Evolutionary conservation across 37 sponge, comb jelly and placozoan genomes (phyloP), one percentile per base, ranked within the genome.

Genomic region (Aphrocallistes beatrix): DNA sequence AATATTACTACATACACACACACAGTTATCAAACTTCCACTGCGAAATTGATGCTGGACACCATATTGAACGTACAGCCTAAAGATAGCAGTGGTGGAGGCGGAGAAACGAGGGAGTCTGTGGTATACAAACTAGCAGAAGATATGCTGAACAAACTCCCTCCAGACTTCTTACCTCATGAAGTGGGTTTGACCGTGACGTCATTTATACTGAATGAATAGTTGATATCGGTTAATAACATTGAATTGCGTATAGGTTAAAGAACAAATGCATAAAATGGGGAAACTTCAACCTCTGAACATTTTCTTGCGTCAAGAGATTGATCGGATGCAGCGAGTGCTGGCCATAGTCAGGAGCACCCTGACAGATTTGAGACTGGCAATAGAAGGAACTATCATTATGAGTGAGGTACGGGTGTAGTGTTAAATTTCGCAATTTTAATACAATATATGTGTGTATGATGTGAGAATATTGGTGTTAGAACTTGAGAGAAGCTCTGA

Each of bases 311-410:
- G 95, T 0, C 99, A 98, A 81, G 99, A 98, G 90, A 91, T 98
- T 23, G 99, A 98, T 84, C 89, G 99, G 28, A 98, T 98, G 99
- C 99, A 98, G 93, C 89, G 93, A 49, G 99, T 98, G 39, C 88
- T 98, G 49, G 82, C 39, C 19, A n/a, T 89, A 37, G 99, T 98
- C 1, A 82, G 94, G 16, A 50, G 25, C 37, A 94, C 96, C 13
- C 90, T 95, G 39, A 51, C 81, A 50, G 99, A 98, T 50, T 88
- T 98, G 37, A 87, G 92, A 84, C 90, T 98, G 36, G 99, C 99
- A 51, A 95, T 98, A 86, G 99, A 98, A 37, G 99, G 99, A 25
- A 95, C 99, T 42, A 98, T 98, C 88, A 98, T 98, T 87, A 98
- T 98, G 99, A 98, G 94, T 85, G 94, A 97, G 90, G 93, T 94